A percentile compares a stretch with the other conserved stretches of the same genome.
Evolutionary conservation across 2,797 vertebrate genomes (phyloP).

Genomic region (Antrozous pallidus): DNA sequence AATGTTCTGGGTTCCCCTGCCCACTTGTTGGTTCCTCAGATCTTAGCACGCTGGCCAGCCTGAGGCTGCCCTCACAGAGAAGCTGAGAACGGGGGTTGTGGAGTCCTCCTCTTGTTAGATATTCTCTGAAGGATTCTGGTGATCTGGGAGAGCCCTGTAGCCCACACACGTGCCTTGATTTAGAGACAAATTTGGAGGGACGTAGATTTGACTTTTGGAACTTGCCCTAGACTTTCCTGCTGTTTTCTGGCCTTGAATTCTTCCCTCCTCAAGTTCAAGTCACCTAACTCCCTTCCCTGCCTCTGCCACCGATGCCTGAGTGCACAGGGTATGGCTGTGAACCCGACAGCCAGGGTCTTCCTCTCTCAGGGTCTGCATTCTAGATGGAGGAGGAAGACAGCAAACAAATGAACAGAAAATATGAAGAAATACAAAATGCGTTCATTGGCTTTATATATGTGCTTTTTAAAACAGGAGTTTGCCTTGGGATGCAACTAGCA

Average conservation of each 20-base stretch:
- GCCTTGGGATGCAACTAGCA: slow-evolving; percentile 87
- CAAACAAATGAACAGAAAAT: neutral
- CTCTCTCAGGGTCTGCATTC: neutral
- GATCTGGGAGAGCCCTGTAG: neutral
- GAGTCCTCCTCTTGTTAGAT: neutral
- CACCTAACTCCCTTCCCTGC: neutral
- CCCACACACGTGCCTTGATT: neutral
- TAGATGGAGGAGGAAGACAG: neutral
- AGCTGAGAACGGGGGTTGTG: neutral
- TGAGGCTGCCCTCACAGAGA: neutral
- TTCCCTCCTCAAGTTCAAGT: neutral
- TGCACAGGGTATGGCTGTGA: neutral
- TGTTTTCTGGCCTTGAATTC: neutral
- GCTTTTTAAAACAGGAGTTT: slow-evolving; percentile 80
- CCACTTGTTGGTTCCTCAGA: neutral
- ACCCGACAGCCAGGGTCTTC: neutral
- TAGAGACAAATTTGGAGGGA: neutral
- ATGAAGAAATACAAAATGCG: neutral
- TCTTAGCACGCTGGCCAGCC: neutral
- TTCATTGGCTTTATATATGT: neutral
- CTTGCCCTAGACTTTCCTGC: neutral
- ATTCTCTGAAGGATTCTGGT: neutral
- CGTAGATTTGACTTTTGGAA: neutral
- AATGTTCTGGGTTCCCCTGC: neutral
- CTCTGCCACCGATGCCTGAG: neutral